Evolutionary conservation across 2,888 invertebrate species (phyloP).

Genomic region (Zygaena filipendulae): DNA sequence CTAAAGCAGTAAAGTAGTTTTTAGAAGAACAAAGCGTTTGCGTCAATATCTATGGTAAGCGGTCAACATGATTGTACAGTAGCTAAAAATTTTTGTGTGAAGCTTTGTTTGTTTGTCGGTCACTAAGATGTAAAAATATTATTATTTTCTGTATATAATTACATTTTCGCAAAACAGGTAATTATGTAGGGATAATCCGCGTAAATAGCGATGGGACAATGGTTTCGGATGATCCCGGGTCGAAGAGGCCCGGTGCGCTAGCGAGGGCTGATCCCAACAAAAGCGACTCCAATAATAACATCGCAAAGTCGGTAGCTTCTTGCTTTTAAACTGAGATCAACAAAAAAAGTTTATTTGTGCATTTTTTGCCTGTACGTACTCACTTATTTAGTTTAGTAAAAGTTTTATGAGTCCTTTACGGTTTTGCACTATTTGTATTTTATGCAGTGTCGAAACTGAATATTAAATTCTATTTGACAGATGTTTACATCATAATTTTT

Average conservation of each 20-base stretch:
- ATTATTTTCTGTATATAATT: slow-evolving; percentile 40
- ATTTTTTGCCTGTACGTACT: no score
- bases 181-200: slow-evolving; percentile 54
- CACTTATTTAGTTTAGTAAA: no score
- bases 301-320: slow-evolving; percentile 66
- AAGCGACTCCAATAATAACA: slow-evolving; percentile 48
- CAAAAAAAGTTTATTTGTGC: slow-evolving; percentile 37
- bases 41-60: no score
- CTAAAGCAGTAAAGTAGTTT: no score
- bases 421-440: no score
- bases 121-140: slow-evolving; percentile 34
- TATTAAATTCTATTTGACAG: no score
- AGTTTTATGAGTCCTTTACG: no score
- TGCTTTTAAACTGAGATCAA: slow-evolving; percentile 41
- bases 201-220: slow-evolving; percentile 44
- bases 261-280: slow-evolving; percentile 42
- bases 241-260: slow-evolving; percentile 41
- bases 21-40: no score
- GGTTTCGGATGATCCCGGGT: slow-evolving; percentile 32
- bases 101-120: slow-evolving; percentile 35
- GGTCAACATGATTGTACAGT: slow-evolving; percentile 18
- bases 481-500: no score
- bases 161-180: slow-evolving; percentile 56
- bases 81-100: slow-evolving; percentile 23
- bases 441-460: no score